A percentile compares a stretch with the other conserved stretches of the same genome.
These are phyloP conservation scores for Rotaria socialis DNA, from an alignment of 2,888 invertebrate genomes.

Conservation along the genomic window DNA sequence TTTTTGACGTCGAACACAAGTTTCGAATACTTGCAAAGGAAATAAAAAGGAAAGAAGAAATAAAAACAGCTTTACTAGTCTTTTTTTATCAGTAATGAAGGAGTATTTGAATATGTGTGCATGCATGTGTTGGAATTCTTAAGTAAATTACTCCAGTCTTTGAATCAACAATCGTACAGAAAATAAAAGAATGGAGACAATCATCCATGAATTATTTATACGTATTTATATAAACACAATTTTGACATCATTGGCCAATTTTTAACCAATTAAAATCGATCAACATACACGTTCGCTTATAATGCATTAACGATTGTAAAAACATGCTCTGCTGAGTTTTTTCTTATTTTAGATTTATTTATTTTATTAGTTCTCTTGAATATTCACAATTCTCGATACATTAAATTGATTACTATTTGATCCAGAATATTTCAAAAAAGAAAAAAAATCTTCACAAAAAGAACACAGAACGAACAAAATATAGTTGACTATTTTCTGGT, in stretches of 20 bases:
- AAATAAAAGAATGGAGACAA: not conserved
- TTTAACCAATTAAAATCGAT: not conserved
- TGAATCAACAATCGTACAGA: not conserved
- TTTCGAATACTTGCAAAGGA: not conserved
- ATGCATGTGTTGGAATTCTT: not conserved
- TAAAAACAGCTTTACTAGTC: not conserved
- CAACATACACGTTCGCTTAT: not conserved
- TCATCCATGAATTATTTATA: not conserved
- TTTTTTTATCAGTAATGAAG: not conserved
- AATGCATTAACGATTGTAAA: conserved; percentile 17
- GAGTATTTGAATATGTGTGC: not conserved
- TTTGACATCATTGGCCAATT: no score
- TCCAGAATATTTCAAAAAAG: not conserved
- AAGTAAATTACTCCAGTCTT: not conserved
- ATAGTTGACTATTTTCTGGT: not conserved
- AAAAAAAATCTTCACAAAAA: not conserved
- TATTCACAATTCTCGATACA: not conserved
- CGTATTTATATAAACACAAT: not conserved
- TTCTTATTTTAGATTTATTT: not conserved
- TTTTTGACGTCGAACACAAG: not conserved
- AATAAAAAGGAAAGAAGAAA: not conserved
- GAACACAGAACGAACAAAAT: not conserved
- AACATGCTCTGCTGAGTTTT: not conserved
- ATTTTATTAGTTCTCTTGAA: not conserved
- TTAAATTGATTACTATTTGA: not conserved